These are phyloP conservation scores for Menidia menidia DNA, from an alignment of 2,797 vertebrate species.

Conservation along the genomic window DNA sequence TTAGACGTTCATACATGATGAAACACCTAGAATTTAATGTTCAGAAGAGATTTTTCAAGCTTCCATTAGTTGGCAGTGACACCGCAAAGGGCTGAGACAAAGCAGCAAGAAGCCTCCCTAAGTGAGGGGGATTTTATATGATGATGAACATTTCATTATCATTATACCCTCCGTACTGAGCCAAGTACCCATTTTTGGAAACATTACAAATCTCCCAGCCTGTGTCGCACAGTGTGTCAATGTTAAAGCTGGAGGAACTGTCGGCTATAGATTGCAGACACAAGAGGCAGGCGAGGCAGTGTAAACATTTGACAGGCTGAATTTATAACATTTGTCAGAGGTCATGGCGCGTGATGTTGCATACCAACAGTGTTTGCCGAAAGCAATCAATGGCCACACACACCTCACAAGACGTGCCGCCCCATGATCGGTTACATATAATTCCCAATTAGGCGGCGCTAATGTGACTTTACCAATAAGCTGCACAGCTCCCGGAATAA, in stretches of 20 bases:
- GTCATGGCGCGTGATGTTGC: slow-evolving; percentile 32
- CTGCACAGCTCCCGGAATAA: not conserved
- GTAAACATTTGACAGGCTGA: slow-evolving; percentile 46
- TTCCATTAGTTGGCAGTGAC: slow-evolving; percentile 60
- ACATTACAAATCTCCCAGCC: slow-evolving; percentile 57
- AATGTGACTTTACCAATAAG: not conserved
- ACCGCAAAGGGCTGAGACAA: slow-evolving; percentile 61
- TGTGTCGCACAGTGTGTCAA: slow-evolving; percentile 46
- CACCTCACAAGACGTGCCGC: not conserved
- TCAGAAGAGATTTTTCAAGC: slow-evolving; percentile 42
- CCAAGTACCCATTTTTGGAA: slow-evolving; percentile 69
- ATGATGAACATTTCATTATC: slow-evolving; percentile 75
- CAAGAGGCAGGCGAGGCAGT: slow-evolving; percentile 24
- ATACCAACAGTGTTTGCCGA: slow-evolving; percentile 28
- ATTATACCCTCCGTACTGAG: slow-evolving; percentile 61
- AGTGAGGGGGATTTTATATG: slow-evolving; percentile 67
- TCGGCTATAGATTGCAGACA: slow-evolving; percentile 42
- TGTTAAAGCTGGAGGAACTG: slow-evolving; percentile 47
- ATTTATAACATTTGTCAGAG: slow-evolving; percentile 38
- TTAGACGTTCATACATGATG: slow-evolving; percentile 50
- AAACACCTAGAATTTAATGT: slow-evolving; percentile 57
- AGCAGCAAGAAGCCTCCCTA: slow-evolving; percentile 49
- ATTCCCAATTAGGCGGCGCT: not conserved
- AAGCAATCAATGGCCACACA: slow-evolving; percentile 24
- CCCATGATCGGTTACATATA: not conserved